A percentile compares a stretch with the other conserved stretches of the same genome.
Evolutionary conservation across 2,888 invertebrate species (phyloP).

Genomic region (Dysmachus trigonus): DNA sequence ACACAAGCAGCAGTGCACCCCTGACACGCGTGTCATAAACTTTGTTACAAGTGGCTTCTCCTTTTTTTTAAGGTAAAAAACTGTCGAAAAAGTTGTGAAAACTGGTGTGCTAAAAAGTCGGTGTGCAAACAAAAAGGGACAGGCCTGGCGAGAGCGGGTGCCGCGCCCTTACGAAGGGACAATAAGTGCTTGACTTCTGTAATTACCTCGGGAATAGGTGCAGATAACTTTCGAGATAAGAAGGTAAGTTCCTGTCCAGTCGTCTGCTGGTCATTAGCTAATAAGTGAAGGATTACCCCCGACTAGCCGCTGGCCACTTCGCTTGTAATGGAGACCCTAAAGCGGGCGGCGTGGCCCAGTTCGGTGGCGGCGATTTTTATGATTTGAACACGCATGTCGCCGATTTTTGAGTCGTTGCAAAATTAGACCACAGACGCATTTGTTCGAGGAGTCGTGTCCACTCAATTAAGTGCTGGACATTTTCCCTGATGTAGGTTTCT

Average conservation of each 20-base stretch:
- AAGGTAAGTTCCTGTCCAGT: not conserved
- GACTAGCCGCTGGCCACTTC: not conserved
- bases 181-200: conserved; percentile 11
- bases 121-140: not conserved
- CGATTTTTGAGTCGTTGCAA: not conserved
- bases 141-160: not conserved
- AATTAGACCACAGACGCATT: conserved; percentile 18
- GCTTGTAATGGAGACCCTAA: not conserved
- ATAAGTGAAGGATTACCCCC: conserved; percentile 7
- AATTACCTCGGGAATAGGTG: not conserved
- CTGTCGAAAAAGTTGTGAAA: conserved; percentile 30
- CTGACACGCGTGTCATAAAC: not conserved
- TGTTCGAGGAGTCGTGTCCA: not conserved
- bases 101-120: conserved; percentile 18
- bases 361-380: not conserved
- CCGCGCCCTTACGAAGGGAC: not conserved
- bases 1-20: not conserved
- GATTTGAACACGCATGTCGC: conserved; percentile 7
- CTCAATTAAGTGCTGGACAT: not conserved
- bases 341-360: not conserved
- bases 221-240: conserved; percentile 7
- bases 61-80: not conserved
- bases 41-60: not conserved
- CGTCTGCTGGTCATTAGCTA: conserved; percentile 15
- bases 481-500: no score